These are phyloP conservation scores for Perca schrenkii DNA, from an alignment of 2,113 vertebrate genomes.

Conservation along the genomic window DNA sequence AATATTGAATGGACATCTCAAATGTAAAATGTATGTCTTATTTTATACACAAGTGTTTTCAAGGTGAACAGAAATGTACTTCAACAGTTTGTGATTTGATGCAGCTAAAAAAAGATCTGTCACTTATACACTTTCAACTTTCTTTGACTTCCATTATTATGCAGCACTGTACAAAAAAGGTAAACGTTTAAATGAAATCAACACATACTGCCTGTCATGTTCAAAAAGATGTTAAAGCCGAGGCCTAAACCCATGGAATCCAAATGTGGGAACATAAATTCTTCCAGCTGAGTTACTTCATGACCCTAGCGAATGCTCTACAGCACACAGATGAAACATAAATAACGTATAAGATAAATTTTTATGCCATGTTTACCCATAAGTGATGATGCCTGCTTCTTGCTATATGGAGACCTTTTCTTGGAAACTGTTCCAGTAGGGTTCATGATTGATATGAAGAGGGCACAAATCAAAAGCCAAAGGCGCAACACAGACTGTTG, in stretches of 20 bases:
- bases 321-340: conserved; percentile 18
- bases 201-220: conserved; percentile 4
- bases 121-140: neutral
- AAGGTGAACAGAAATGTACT: neutral
- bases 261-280: conserved; percentile 19
- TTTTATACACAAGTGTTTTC: neutral
- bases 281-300: neutral
- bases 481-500: conserved; percentile 2
- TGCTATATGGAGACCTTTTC: conserved; percentile 47
- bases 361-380: conserved; percentile 39
- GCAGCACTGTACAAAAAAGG: neutral
- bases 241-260: conserved; percentile 19
- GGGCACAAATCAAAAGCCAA: conserved; percentile 46
- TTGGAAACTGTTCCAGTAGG: conserved; percentile 30
- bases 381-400: conserved; percentile 10
- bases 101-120: neutral
- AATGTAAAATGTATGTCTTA: neutral
- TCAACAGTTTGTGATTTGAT: neutral
- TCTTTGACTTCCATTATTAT: neutral
- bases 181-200: neutral
- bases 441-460: conserved; percentile 47
- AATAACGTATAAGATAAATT: conserved; percentile 46
- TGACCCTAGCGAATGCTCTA: conserved; percentile 3
- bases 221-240: neutral
- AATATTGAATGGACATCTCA: no score